These are phyloP conservation scores for Gambusia yucatana DNA, from an alignment of 2,797 vertebrate species.

Conservation along the genomic window DNA sequence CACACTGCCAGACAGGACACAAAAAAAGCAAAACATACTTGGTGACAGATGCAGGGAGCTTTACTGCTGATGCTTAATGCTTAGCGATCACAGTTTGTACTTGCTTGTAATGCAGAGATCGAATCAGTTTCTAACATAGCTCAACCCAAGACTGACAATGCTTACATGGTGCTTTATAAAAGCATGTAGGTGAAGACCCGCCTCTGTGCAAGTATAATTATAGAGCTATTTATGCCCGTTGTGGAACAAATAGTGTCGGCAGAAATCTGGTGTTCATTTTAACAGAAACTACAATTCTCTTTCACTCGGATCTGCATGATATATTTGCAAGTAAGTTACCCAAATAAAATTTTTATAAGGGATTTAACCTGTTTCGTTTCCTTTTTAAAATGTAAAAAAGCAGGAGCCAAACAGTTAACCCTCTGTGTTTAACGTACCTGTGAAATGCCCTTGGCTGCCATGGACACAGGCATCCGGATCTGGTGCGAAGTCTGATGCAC, in stretches of 20 bases:
- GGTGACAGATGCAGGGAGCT: not conserved
- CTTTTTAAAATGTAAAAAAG: not conserved
- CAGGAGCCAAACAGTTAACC: not conserved
- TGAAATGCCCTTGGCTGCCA: slow-evolving; percentile 88
- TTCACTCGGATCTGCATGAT: not conserved
- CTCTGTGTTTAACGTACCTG: slow-evolving; percentile 81
- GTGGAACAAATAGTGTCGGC: not conserved
- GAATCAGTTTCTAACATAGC: not conserved
- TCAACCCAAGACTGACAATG: not conserved
- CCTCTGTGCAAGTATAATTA: not conserved
- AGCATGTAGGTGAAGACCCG: not conserved
- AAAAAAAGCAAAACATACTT: not conserved
- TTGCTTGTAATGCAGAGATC: not conserved
- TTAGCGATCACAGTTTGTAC: not conserved
- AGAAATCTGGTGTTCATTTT: not conserved
- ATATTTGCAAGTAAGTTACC: not conserved
- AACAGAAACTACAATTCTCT: not conserved
- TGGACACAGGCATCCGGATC: slow-evolving; percentile 88
- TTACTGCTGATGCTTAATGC: not conserved
- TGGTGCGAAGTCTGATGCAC: slow-evolving; percentile 87
- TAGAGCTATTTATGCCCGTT: no score
- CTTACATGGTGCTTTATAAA: not conserved
- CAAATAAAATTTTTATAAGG: not conserved
- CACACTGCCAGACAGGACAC: no score
- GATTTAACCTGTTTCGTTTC: no score